Base-by-base conservation (phyloP, 2,888 invertebrate genomes). In the Abrostola triplasia region DNA sequence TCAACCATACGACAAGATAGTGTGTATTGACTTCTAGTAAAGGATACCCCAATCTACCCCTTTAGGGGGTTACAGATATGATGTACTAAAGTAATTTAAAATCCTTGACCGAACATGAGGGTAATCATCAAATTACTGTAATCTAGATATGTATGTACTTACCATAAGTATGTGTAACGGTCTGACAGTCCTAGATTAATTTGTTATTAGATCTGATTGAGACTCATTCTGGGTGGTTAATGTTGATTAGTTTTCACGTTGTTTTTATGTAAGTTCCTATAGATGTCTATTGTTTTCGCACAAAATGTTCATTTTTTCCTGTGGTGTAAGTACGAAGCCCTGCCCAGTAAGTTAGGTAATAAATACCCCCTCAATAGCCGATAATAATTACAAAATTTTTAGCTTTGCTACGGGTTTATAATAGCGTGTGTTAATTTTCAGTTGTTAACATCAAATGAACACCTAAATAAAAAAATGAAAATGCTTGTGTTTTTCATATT, bases 341-440 rank as follows among this genome's bases (percentile, higher is more conserved):
- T 80, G 81, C 79, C 81, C 74, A 65, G 67, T 81, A 76, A 71
- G 76, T 63, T 75, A 79, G 82, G 82, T 80, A 64, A 49, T 76
- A 76, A 79, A 84, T 82, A 77, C 76, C 86, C 84, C 81, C 71
- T 67, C 64, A 79, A 88, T 89, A 89, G 86, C 84, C 77, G 84
- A 81, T 90, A 89, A 73, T 69, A 2, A 86, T 86, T 80, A 84
- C 71, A 81, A 85, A 79, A 84, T 79, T 83, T 85, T 88, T 93
- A 93, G 93, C 93, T 93, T 94, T 93, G 93, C 93, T 94, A 93
- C 92, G 87, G 90, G 87, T 91, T 90, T 89, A 81, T 90, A 89
- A 89, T 89, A 91, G 91, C 88, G 89, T 88, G 89, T 91, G 87
- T 89, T 88, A 73, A 86, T 88, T 90, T 92, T 91, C 88, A 84